These are phyloP conservation scores for Eulemur macaco DNA, from an alignment of 2,113 vertebrate species.

Conservation along the genomic window DNA sequence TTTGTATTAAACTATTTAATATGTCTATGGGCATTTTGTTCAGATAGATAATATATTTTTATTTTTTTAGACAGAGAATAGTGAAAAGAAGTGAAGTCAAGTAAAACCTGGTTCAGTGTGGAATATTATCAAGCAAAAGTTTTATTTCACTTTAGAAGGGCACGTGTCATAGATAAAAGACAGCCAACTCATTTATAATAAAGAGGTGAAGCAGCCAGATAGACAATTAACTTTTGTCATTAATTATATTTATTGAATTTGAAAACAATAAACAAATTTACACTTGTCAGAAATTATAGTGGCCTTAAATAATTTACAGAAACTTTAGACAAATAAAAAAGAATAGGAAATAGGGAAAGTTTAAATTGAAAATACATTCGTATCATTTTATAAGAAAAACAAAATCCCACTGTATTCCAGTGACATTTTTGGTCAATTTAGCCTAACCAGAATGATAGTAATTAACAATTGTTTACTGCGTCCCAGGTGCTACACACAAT, in stretches of 20 bases:
- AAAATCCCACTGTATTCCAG: background rate
- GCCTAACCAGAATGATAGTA: background rate
- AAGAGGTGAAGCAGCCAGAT: background rate
- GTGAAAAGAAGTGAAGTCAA: background rate
- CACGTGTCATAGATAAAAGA: background rate
- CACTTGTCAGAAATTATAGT: background rate
- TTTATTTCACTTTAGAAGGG: background rate
- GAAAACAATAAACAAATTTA: background rate
- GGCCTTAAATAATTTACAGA: background rate
- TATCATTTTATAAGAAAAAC: background rate
- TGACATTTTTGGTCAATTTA: background rate
- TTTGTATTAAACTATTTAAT: background rate
- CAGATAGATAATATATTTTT: background rate
- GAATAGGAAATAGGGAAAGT: background rate
- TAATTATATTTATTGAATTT: constrained; percentile 27
- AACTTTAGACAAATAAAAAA: background rate
- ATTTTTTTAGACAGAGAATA: background rate
- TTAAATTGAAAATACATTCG: background rate
- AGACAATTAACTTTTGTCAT: background rate
- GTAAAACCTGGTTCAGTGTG: background rate
- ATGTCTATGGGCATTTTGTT: background rate
- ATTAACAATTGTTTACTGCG: background rate
- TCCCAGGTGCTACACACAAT: background rate
- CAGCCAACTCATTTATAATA: background rate
- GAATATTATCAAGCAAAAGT: background rate